Percentiles rank a stretch among this genome's conserved stretches.
phyloP scores from a whole-genome alignment of 1,140 invertebrate genomes.

The Aphelenchoides avenae region DNA sequence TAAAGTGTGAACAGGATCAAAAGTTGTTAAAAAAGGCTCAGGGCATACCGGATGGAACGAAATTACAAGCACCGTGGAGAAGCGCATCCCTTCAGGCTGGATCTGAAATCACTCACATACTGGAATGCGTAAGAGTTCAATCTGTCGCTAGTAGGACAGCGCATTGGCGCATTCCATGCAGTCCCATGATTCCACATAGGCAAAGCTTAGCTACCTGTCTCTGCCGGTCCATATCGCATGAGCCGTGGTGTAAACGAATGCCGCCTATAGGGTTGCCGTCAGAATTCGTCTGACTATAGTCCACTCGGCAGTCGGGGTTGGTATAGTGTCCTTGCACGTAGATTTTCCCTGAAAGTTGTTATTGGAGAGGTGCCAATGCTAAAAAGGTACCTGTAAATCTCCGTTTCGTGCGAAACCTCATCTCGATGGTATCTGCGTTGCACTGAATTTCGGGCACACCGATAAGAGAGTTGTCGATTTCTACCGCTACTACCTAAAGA shows the following conservation, averaged over 20 bases:
- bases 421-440: conserved; percentile 57
- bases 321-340: conserved; percentile 57
- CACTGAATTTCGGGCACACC: conserved; percentile 52
- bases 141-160: too few species aligned
- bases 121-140: too few species aligned
- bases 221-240: conserved; percentile 58
- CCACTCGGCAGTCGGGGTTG: conserved; percentile 56
- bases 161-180: background rate
- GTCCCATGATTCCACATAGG: background rate
- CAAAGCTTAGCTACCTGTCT: conserved; percentile 7
- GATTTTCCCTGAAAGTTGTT: conserved; percentile 40
- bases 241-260: conserved; percentile 53
- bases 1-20: conserved; percentile 8
- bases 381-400: conserved; percentile 40
- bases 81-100: conserved; percentile 54
- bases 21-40: background rate
- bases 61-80: conserved; percentile 55
- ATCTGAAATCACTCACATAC: too few species aligned
- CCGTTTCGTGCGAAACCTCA: conserved; percentile 53
- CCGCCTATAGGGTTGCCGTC: conserved; percentile 48
- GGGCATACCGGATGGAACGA: conserved; percentile 52
- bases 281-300: conserved; percentile 42
- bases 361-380: conserved; percentile 1
- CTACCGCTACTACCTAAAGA: background rate
- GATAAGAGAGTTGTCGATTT: conserved; percentile 50